Evolutionary conservation across 2,888 invertebrate species (phyloP).

Genomic region (Dromius quadrimaculatus): DNA sequence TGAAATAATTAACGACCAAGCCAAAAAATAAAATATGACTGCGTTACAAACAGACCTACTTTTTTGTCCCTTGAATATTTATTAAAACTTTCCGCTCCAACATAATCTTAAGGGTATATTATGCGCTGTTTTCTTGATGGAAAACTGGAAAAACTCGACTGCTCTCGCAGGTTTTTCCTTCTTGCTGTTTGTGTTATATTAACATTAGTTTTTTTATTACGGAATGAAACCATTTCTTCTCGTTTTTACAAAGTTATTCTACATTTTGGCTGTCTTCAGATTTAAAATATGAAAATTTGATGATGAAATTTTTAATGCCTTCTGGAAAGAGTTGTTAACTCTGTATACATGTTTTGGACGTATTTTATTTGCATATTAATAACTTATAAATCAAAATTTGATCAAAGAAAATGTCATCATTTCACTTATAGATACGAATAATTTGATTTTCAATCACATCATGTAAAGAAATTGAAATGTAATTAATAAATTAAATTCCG

Average conservation of each 20-base stretch:
- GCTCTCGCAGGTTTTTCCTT: constrained; percentile 25
- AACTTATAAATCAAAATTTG: no score
- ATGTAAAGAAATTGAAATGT: constrained; percentile 10
- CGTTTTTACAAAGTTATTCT: no score
- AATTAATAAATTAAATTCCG: constrained; percentile 11
- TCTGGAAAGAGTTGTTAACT: no score
- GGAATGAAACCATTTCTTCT: constrained; percentile 44
- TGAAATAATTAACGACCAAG: constrained; percentile 45
- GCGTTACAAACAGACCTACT: constrained; percentile 32
- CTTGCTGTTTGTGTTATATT: constrained; percentile 33
- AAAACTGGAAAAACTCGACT: constrained; percentile 16
- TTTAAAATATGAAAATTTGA: no score
- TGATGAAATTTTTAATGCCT: no score
- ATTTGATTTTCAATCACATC: no score
- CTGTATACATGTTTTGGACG: no score
- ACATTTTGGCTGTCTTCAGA: no score
- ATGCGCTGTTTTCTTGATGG: constrained; percentile 31
- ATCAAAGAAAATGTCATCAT: no score
- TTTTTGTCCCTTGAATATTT: constrained; percentile 31
- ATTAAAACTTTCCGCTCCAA: constrained; percentile 32
- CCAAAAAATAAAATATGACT: constrained; percentile 40
- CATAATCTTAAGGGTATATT: constrained; percentile 36
- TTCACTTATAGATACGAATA: no score
- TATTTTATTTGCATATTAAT: no score
- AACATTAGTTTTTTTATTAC: constrained; percentile 29